Evolutionary conservation across 2,113 vertebrate genomes (phyloP), one percentile per base, ranked within the genome.

Genomic region (Fulica atra): DNA sequence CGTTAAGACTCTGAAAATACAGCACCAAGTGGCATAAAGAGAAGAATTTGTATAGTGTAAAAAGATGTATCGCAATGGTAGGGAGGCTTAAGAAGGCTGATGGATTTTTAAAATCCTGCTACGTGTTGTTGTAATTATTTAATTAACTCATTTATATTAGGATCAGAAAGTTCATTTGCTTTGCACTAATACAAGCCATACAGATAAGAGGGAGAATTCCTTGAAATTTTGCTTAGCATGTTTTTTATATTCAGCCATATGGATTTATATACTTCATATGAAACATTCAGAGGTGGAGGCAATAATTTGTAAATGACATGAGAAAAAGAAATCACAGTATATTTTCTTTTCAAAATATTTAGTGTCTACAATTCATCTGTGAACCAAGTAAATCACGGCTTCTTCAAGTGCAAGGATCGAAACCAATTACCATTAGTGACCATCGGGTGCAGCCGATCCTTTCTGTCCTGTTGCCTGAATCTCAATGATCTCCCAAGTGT

Each of bases 401-500:
- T 98, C 98, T 98, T 98, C 98, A 98, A 98, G 98, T 98, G 98
- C 97, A 96, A 96, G 97, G 98, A 99, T 99, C 99, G 99, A 99
- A 99, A 99, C 99, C 99, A 99, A 99, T 99, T 99, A 99, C 98
- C 98, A 99, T 99, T 99, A 99, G 98, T 98, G 98, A 98, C 98
- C 97, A 98, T 98, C 95, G 97, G 97, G 98, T 97, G 97, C 98
- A 97, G 98, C 97, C 98, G 90, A 98, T 98, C 98, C 98, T 97
- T 97, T 98, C 98, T 98, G 98, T 98, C 98, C 98, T 96, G 95
- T 97, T 98, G 98, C 97, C 98, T 98, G 98, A 98, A 99, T 99
- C 98, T 98, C 98, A 98, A 97, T 97, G 98, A 98, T 98, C 98
- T 98, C 98, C 98, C 98, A 98, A 98, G 98, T 98, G 98, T 98